Evolutionary conservation across 2,113 vertebrate genomes (phyloP).

Genomic region (Dendrocopos noguchii): DNA sequence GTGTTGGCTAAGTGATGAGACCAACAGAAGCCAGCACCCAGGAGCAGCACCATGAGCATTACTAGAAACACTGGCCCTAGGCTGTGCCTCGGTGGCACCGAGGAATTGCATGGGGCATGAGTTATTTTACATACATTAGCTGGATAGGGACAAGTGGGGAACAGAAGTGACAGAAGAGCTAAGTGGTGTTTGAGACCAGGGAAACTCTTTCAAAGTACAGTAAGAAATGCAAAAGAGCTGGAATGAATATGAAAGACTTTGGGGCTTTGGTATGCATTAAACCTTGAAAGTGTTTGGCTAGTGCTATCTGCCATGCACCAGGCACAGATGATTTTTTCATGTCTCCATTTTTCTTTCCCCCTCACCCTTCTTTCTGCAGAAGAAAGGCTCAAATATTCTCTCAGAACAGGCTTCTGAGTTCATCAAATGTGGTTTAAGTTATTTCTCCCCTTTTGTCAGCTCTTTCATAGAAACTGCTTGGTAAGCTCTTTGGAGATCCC

Average conservation of each 20-base stretch:
- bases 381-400: constrained; percentile 43
- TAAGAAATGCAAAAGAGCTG: constrained; percentile 3
- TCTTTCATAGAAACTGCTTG: neutral
- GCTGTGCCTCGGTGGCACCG: neutral
- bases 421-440: neutral
- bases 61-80: neutral
- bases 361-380: neutral
- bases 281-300: constrained; percentile 22
- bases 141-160: neutral
- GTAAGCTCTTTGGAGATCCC: neutral
- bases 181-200: neutral
- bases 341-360: neutral
- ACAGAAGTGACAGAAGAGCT: neutral
- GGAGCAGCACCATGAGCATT: neutral
- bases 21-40: neutral
- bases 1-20: neutral
- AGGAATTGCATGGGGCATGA: neutral
- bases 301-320: neutral
- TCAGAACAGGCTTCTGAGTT: neutral
- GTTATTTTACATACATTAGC: neutral
- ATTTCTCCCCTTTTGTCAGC: neutral
- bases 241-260: constrained; percentile 18
- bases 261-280: neutral
- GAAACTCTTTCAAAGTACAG: neutral
- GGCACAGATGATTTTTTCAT: neutral